Percentiles rank a stretch among this genome's conserved stretches.
Evolutionary conservation across 2,113 vertebrate genomes (phyloP).

Genomic region (Podiceps cristatus): DNA sequence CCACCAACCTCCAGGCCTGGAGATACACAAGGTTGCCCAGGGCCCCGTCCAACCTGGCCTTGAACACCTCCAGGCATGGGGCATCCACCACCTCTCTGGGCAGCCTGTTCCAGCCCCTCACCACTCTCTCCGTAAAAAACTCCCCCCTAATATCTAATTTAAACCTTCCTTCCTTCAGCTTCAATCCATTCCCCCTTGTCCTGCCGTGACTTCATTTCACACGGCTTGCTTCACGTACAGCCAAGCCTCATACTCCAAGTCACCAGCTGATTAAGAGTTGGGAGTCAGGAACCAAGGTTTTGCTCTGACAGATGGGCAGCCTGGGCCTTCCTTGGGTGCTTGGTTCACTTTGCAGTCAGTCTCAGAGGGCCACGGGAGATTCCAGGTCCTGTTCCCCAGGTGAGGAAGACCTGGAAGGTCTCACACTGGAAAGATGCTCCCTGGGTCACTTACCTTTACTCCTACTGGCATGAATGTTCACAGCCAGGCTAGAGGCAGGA

Average conservation of each 20-base stretch:
- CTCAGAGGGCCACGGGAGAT: neutral
- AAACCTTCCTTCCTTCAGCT: too few relatives aligned
- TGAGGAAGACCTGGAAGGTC: neutral
- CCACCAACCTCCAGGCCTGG: too few relatives aligned
- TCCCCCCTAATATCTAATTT: too few relatives aligned
- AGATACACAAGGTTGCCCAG: too few relatives aligned
- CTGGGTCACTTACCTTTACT: neutral
- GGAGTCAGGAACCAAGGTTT: neutral
- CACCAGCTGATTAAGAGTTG: neutral
- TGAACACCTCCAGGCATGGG: too few relatives aligned
- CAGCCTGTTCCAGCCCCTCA: too few relatives aligned
- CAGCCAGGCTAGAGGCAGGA: neutral
- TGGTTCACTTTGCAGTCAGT: neutral
- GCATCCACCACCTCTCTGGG: too few relatives aligned
- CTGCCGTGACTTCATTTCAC: neutral
- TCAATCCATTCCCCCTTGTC: too few relatives aligned
- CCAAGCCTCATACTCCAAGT: neutral
- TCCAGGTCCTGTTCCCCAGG: neutral
- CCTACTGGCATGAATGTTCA: neutral
- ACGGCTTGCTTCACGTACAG: neutral
- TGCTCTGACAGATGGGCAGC: neutral
- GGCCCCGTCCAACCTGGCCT: too few relatives aligned
- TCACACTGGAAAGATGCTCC: neutral
- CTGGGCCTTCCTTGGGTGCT: neutral
- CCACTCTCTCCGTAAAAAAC: too few relatives aligned